Conservation (phyloP, 2,797 vertebrate genomes). For the Sebastes diaconus region DNA sequence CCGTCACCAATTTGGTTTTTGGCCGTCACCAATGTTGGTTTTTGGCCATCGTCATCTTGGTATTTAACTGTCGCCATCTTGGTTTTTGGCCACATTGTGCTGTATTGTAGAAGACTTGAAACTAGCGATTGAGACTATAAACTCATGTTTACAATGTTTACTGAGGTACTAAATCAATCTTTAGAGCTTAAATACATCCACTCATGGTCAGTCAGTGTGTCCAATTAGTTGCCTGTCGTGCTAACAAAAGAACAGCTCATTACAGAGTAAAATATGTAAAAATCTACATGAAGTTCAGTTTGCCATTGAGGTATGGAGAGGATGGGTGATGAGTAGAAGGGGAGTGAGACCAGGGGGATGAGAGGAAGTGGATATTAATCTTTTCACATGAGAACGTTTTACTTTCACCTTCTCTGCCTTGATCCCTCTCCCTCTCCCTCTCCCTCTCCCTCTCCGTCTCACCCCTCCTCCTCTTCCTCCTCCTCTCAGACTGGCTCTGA, state of each 20-base stretch:
- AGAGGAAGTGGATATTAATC: constrained; percentile 47
- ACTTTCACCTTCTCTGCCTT: constrained; percentile 38
- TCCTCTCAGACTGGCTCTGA: constrained; percentile 24
- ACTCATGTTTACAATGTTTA: too few relatives aligned
- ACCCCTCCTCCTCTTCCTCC: background rate
- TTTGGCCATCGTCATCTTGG: too few relatives aligned
- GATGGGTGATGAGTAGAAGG: background rate
- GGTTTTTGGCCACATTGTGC: too few relatives aligned
- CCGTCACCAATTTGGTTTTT: too few relatives aligned
- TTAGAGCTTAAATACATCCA: constrained; percentile 24
- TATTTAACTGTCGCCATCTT: too few relatives aligned
- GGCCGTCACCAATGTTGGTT: too few relatives aligned
- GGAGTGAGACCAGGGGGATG: background rate
- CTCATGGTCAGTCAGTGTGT: constrained; percentile 11
- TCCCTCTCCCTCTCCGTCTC: constrained; percentile 1
- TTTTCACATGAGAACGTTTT: constrained; percentile 36
- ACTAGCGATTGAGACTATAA: too few relatives aligned
- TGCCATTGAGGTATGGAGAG: constrained; percentile 9
- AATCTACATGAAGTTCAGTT: constrained; percentile 2
- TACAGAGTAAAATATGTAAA: constrained; percentile 22
- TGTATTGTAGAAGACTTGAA: too few relatives aligned
- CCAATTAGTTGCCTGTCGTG: constrained; percentile 44
- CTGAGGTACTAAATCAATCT: too few relatives aligned
- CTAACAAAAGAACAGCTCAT: constrained; percentile 40
- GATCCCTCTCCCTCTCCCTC: background rate